Conservation (phyloP, 2,888 invertebrate genomes). For the Meandrusa payeni region DNA sequence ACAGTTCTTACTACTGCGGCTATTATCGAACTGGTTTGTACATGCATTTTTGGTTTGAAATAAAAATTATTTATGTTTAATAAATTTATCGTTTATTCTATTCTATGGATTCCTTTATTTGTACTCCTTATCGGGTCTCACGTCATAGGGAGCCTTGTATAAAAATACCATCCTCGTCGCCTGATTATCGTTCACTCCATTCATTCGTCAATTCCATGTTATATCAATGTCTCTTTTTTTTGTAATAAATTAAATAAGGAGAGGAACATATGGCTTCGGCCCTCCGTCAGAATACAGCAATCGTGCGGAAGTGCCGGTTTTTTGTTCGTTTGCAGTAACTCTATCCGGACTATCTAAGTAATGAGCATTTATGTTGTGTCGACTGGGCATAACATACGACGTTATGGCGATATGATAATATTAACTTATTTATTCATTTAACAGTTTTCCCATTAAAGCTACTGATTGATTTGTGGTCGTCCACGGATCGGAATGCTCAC, state of each 20-base stretch:
- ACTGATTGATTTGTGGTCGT: too few species aligned
- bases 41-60: too few species aligned
- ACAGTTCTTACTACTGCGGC: too few species aligned
- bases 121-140: slow-evolving; percentile 44
- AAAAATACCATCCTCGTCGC: slow-evolving; percentile 32
- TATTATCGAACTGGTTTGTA: too few species aligned
- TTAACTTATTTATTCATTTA: too few species aligned
- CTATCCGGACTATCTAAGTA: slow-evolving; percentile 41
- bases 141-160: slow-evolving; percentile 36
- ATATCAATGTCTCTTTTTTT: slow-evolving; percentile 14
- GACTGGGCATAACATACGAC: too few species aligned
- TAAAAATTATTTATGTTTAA: too few species aligned
- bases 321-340: slow-evolving; percentile 42
- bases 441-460: too few species aligned
- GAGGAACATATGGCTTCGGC: slow-evolving; percentile 16
- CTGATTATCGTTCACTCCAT: slow-evolving; percentile 30
- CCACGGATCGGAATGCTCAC: too few species aligned
- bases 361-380: slow-evolving; percentile 36
- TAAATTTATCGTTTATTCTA: too few species aligned
- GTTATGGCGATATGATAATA: too few species aligned
- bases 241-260: slow-evolving; percentile 18
- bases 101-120: too few species aligned
- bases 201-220: slow-evolving; percentile 14
- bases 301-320: slow-evolving; percentile 38
- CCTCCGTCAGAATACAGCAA: slow-evolving; percentile 36